These are phyloP conservation scores for Rhombomys opimus DNA, from an alignment of 2,113 vertebrate species.

Conservation along the genomic window DNA sequence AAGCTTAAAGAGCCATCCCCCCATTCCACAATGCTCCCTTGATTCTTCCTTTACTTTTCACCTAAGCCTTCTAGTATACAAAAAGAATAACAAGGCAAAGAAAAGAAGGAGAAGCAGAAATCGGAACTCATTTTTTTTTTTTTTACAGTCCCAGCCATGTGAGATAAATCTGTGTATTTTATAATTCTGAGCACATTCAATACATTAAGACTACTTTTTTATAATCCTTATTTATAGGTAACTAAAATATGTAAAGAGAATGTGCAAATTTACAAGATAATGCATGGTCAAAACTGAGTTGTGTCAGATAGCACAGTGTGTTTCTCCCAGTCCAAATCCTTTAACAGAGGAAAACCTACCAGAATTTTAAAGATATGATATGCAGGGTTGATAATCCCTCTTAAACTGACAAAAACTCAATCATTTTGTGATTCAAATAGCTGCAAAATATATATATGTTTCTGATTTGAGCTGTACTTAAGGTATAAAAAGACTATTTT, in stretches of 20 bases:
- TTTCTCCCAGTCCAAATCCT: conserved; percentile 53
- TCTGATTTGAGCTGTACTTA: conserved; percentile 81
- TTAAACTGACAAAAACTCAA: conserved; percentile 80
- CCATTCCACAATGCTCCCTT: neutral
- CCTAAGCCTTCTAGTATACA: neutral
- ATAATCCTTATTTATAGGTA: conserved; percentile 4
- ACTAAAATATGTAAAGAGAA: conserved; percentile 12
- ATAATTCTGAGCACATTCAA: neutral
- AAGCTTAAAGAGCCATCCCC: neutral
- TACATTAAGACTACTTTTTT: conserved; percentile 12
- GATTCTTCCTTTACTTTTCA: neutral
- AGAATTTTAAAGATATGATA: conserved; percentile 71
- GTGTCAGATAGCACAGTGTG: conserved; percentile 11
- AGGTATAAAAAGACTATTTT: conserved; percentile 79
- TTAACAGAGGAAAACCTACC: neutral
- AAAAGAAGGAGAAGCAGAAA: neutral
- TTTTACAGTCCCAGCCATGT: neutral
- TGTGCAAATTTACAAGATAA: neutral
- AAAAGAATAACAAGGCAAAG: neutral
- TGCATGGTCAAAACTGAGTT: neutral
- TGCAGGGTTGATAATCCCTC: conserved; percentile 74
- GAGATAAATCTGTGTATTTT: neutral
- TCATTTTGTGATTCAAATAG: conserved; percentile 82
- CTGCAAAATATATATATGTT: conserved; percentile 79
- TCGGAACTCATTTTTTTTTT: neutral